phyloP scores from a whole-genome alignment of 2,888 invertebrate species.

The Oligia latruncula region DNA sequence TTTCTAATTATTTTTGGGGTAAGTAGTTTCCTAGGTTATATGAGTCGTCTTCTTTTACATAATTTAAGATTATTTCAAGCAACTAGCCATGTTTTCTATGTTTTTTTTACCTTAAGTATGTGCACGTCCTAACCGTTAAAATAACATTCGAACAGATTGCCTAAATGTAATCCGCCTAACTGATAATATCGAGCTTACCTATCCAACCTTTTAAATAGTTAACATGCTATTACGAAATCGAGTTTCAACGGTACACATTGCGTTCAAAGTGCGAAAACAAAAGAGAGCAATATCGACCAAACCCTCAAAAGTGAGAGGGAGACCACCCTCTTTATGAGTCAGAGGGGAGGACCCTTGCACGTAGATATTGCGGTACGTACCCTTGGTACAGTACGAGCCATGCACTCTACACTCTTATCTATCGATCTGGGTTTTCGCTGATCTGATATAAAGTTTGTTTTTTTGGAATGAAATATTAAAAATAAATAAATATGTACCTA shows the following conservation, averaged over 20 bases:
- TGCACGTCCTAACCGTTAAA: background rate
- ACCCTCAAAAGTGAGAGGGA: slow-evolving; percentile 88
- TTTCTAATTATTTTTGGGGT: background rate
- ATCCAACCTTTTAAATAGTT: slow-evolving; percentile 61
- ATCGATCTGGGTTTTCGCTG: slow-evolving; percentile 75
- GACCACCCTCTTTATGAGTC: slow-evolving; percentile 90
- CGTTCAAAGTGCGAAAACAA: slow-evolving; percentile 87
- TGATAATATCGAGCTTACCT: slow-evolving; percentile 32
- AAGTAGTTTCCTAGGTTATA: background rate
- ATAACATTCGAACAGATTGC: background rate
- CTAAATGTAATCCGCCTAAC: background rate
- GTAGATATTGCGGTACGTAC: slow-evolving; percentile 82
- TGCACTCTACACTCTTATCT: slow-evolving; percentile 83
- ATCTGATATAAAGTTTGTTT: slow-evolving; percentile 59
- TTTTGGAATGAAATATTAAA: slow-evolving; percentile 10
- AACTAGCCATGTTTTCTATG: background rate
- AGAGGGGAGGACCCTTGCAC: slow-evolving; percentile 89
- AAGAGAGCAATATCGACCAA: slow-evolving; percentile 89
- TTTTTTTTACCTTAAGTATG: background rate
- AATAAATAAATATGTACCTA: background rate
- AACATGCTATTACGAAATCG: slow-evolving; percentile 66
- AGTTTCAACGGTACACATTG: slow-evolving; percentile 67
- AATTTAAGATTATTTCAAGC: background rate
- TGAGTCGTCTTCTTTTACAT: too few relatives aligned
- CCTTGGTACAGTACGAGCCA: slow-evolving; percentile 80